A percentile compares a stretch with the other conserved stretches of the same genome.
Conservation (phyloP, 2,113 vertebrate genomes). For the Tenrec ecaudatus region DNA sequence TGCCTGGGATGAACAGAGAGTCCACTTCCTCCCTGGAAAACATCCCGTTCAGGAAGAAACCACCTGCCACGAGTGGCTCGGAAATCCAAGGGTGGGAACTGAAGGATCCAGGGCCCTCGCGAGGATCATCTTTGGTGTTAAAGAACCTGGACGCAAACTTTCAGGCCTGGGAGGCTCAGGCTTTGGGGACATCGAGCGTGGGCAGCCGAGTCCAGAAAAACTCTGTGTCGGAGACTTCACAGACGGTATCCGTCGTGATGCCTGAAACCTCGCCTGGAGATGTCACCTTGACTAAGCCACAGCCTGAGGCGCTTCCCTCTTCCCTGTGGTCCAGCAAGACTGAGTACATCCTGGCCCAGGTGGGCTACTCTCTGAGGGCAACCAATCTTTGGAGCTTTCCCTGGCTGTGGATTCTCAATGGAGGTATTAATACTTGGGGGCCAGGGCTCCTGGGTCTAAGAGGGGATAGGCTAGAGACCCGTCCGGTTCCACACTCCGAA, state of each 20-base stretch:
- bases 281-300: not conserved
- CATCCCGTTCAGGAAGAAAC: not conserved
- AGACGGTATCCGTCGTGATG: rapidly evolving
- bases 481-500: slow-evolving; percentile 85
- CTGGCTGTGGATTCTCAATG: slow-evolving; percentile 62
- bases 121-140: not conserved
- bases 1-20: not conserved
- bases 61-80: rapidly evolving
- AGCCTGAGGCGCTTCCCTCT: slow-evolving; percentile 44
- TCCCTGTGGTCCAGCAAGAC: slow-evolving; percentile 90
- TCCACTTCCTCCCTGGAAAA: too few species aligned
- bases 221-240: rapidly evolving
- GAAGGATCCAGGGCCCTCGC: not conserved
- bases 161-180: not conserved
- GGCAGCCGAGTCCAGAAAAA: rapidly evolving
- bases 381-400: slow-evolving; percentile 89
- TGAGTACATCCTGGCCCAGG: slow-evolving; percentile 90
- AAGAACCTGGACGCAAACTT: not conserved
- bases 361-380: slow-evolving; percentile 89
- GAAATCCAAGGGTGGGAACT: not conserved
- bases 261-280: not conserved
- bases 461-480: not conserved
- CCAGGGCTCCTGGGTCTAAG: not conserved
- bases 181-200: not conserved
- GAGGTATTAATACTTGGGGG: slow-evolving; percentile 55